Conservation (phyloP, 2,888 invertebrate genomes). For the Noctua janthe region DNA sequence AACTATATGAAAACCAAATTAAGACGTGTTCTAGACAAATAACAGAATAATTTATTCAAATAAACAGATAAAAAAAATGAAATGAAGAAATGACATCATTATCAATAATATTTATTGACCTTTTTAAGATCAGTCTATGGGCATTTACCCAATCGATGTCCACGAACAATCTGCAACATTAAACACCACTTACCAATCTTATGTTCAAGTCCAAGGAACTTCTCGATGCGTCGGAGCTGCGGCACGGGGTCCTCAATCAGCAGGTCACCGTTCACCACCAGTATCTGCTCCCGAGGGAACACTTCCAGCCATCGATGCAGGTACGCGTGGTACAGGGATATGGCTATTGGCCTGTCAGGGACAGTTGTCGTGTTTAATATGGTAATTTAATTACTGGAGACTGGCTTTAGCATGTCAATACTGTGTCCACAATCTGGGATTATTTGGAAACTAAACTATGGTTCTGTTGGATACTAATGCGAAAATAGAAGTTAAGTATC, state of each 20-base stretch:
- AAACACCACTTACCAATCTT: constrained; percentile 83
- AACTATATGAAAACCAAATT: background rate
- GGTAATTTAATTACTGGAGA: background rate
- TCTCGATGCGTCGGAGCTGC: constrained; percentile 96
- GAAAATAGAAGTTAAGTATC: background rate
- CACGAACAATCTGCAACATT: background rate
- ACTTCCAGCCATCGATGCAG: constrained; percentile 97
- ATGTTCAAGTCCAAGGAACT: constrained; percentile 94
- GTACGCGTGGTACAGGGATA: constrained; percentile 97
- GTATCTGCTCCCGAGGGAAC: constrained; percentile 97
- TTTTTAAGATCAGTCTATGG: background rate
- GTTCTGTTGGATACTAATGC: background rate
- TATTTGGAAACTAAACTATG: background rate
- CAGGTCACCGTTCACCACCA: constrained; percentile 98
- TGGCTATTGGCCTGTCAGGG: constrained; percentile 92
- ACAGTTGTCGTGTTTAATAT: constrained; percentile 16
- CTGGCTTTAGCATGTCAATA: background rate
- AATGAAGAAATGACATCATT: background rate
- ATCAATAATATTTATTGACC: background rate
- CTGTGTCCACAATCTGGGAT: background rate
- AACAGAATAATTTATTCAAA: no score
- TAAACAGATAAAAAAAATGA: no score
- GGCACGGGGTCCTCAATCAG: constrained; percentile 97
- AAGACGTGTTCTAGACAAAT: background rate
- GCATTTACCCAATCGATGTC: background rate